These are phyloP conservation scores for Zoanthus gigantus DNA, from an alignment of 92 coral and sea anemone species.

Conservation along the genomic window DNA sequence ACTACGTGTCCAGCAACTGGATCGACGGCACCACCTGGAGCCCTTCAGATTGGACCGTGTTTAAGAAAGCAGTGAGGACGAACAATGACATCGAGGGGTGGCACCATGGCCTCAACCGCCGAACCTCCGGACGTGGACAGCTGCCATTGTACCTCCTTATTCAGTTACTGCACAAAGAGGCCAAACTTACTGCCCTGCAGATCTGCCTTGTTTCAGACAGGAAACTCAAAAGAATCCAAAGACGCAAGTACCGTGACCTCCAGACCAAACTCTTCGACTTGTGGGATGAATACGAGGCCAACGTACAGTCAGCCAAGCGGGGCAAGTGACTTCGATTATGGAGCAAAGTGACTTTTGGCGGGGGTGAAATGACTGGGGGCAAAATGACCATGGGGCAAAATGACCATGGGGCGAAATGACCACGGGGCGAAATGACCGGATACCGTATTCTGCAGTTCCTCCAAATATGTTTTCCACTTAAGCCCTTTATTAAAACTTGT, in stretches of 20 bases:
- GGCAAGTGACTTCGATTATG: too few species aligned
- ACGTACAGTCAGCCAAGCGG: not conserved
- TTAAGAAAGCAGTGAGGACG: not conserved
- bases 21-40: too few species aligned
- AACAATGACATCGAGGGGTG: conserved; percentile 38
- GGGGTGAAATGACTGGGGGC: too few species aligned
- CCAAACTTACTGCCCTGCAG: conserved; percentile 7
- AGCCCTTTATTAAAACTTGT: too few species aligned
- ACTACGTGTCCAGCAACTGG: too few species aligned
- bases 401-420: too few species aligned
- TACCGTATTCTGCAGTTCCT: too few species aligned
- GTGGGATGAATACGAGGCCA: conserved; percentile 18
- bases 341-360: too few species aligned
- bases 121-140: conserved; percentile 5
- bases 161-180: conserved; percentile 23
- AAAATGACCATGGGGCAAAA: too few species aligned
- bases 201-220: conserved; percentile 38
- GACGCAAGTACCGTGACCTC: not conserved
- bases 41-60: not conserved
- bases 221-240: conserved; percentile 24
- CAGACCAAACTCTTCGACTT: not conserved
- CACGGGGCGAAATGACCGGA: too few species aligned
- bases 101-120: conserved; percentile 2
- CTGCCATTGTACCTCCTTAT: conserved; percentile 19
- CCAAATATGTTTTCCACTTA: too few species aligned